Evolutionary conservation across 1,140 invertebrate genomes (phyloP).

Genomic region (Ganaspis sp.): DNA sequence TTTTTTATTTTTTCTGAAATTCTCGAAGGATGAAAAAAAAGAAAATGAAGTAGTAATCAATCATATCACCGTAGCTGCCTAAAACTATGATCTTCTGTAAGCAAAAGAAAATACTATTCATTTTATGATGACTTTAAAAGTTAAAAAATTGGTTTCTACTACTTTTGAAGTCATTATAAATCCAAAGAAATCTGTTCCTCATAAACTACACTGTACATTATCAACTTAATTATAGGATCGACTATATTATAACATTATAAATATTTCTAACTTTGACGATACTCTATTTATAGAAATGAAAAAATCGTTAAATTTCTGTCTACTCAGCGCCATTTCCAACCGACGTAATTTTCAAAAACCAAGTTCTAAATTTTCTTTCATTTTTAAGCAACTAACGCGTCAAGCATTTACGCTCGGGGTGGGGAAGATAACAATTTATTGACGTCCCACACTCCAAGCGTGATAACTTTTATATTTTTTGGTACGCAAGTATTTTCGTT

Average conservation of each 20-base stretch:
- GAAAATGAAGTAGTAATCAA: constrained; percentile 41
- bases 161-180: constrained; percentile 26
- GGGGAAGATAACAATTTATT: no score
- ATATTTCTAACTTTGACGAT: background rate
- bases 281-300: background rate
- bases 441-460: no score
- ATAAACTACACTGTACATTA: constrained; percentile 28
- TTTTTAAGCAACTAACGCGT: no score
- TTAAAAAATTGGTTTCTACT: constrained; percentile 28
- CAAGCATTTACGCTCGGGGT: no score
- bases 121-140: background rate
- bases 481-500: no score
- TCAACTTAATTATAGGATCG: constrained; percentile 3
- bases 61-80: constrained; percentile 69
- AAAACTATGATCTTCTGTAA: constrained; percentile 56
- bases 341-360: background rate
- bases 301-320: background rate
- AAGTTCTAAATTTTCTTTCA: no score
- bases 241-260: background rate
- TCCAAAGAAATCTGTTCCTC: constrained; percentile 2
- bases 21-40: background rate
- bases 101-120: constrained; percentile 33
- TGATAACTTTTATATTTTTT: no score
- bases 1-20: constrained; percentile 4
- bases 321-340: background rate